Evolutionary conservation across 2,113 vertebrate species (phyloP).

Genomic region (Oncorhynchus nerka): DNA sequence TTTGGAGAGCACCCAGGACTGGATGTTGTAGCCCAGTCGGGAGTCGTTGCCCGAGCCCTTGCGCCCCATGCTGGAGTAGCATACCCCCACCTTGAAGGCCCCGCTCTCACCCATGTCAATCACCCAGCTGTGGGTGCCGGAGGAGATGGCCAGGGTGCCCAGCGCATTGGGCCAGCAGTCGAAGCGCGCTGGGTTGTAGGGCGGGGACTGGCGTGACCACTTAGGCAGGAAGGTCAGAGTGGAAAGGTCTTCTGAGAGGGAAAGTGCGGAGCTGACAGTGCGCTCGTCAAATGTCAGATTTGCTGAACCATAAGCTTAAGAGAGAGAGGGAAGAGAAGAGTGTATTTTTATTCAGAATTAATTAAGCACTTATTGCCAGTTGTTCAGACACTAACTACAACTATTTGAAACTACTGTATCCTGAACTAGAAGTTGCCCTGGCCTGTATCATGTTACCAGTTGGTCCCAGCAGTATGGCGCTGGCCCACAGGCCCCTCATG

Average conservation of each 20-base stretch:
- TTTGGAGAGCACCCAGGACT: conserved; percentile 90
- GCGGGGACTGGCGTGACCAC: conserved; percentile 68
- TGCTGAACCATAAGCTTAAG: conserved; percentile 63
- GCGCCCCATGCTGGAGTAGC: conserved; percentile 81
- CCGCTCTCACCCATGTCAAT: conserved; percentile 81
- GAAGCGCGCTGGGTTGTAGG: conserved; percentile 80
- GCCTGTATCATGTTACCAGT: conserved; percentile 68
- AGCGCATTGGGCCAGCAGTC: conserved; percentile 92
- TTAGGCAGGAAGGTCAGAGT: conserved; percentile 83
- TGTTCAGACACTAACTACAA: too few relatives aligned
- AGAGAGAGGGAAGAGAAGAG: not conserved
- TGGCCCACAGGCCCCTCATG: conserved; percentile 85
- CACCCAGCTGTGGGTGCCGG: conserved; percentile 82
- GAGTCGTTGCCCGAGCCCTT: conserved; percentile 80
- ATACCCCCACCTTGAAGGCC: conserved; percentile 90
- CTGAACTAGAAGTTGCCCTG: too few relatives aligned
- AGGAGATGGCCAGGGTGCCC: conserved; percentile 72
- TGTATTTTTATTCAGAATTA: too few relatives aligned
- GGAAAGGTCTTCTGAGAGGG: conserved; percentile 77
- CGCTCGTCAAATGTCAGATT: conserved; percentile 78
- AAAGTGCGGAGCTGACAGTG: conserved; percentile 82
- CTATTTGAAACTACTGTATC: too few relatives aligned
- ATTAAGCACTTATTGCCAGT: too few relatives aligned
- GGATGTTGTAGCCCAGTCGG: conserved; percentile 82
- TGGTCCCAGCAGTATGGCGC: conserved; percentile 76